Percentiles rank a stretch among this genome's conserved stretches.
These are phyloP conservation scores for Umimayanthus chanpuru DNA, from an alignment of 92 coral and sea anemone species.

Conservation along the genomic window DNA sequence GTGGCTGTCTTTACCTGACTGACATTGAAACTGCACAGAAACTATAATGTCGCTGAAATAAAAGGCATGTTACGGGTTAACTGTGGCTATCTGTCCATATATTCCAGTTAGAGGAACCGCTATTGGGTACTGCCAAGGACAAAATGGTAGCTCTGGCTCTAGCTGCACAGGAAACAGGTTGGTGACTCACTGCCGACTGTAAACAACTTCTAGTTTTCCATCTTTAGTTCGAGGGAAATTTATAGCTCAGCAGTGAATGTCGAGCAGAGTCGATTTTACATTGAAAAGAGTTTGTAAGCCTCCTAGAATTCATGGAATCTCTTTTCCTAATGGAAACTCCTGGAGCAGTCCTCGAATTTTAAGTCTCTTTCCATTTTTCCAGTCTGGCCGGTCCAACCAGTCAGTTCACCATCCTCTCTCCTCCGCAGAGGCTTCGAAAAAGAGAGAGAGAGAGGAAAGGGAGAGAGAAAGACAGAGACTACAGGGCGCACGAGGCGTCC, in stretches of 20 bases:
- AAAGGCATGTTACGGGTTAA: background rate
- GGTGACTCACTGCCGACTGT: background rate
- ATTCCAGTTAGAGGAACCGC: conserved; percentile 88
- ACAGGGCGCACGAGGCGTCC: too few relatives aligned
- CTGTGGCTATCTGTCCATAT: background rate
- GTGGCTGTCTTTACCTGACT: too few relatives aligned
- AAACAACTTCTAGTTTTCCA: background rate
- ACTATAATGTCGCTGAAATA: too few relatives aligned
- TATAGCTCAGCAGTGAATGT: background rate
- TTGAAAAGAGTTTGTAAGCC: background rate
- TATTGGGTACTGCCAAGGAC: conserved; percentile 92
- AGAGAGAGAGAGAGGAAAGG: too few relatives aligned
- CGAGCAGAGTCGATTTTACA: background rate
- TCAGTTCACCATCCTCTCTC: too few relatives aligned
- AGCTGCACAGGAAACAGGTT: conserved; percentile 93
- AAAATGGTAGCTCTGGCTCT: conserved; percentile 94
- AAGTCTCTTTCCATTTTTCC: too few relatives aligned
- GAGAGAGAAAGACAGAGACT: too few relatives aligned
- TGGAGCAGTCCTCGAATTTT: too few relatives aligned
- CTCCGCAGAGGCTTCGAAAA: too few relatives aligned
- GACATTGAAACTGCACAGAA: background rate
- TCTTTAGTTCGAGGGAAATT: background rate
- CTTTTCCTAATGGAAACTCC: too few relatives aligned
- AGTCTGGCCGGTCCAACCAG: too few relatives aligned
- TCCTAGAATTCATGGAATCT: too few relatives aligned